Conservation (phyloP, 2,888 invertebrate genomes). For the Drosophila melanosoma region DNA sequence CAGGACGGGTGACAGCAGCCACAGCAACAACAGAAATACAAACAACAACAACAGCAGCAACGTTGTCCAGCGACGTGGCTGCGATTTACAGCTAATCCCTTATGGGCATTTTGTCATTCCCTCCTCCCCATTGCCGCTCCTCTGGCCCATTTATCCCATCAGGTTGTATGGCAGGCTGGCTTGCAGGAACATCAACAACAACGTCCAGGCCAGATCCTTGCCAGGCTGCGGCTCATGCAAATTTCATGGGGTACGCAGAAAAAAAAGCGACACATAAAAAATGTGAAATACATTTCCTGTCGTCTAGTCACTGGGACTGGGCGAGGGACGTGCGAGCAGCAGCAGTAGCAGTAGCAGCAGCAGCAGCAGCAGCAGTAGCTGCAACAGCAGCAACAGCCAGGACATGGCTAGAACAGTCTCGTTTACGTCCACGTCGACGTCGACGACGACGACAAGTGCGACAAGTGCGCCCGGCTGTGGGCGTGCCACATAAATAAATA, state of each 20-base stretch:
- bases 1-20: constrained; percentile 53
- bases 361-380: constrained; percentile 40
- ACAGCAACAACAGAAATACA: not conserved
- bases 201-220: constrained; percentile 50
- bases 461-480: constrained; percentile 67
- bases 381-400: constrained; percentile 48
- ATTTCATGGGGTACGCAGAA: constrained; percentile 80
- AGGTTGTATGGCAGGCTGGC: constrained; percentile 10
- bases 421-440: constrained; percentile 14
- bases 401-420: constrained; percentile 40
- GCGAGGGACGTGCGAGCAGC: constrained; percentile 15
- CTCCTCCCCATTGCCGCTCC: constrained; percentile 6
- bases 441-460: constrained; percentile 66
- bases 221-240: constrained; percentile 80
- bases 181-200: constrained; percentile 11
- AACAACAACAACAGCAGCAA: constrained; percentile 25
- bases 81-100: constrained; percentile 84
- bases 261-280: constrained; percentile 78
- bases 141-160: constrained; percentile 11
- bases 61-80: constrained; percentile 59
- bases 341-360: constrained; percentile 25
- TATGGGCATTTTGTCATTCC: constrained; percentile 83
- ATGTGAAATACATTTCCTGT: constrained; percentile 84
- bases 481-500: constrained; percentile 63
- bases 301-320: constrained; percentile 72